Base-by-base conservation (phyloP, 2,888 invertebrate genomes). In the Matsumyia berberina region DNA sequence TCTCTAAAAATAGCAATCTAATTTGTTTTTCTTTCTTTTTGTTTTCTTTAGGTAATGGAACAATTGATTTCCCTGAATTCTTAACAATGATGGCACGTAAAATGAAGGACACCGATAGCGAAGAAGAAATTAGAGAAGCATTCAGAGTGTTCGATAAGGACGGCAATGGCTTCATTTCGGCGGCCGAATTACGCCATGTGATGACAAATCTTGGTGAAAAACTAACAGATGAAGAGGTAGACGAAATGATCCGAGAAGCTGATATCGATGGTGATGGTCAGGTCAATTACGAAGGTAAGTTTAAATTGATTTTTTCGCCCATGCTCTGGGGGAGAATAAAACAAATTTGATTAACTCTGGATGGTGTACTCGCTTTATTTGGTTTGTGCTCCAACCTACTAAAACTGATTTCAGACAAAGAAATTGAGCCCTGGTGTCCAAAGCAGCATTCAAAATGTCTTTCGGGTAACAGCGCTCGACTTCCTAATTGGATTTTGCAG, bases 21-120 rank as follows among this genome's bases (percentile, higher is more conserved):
- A 19, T 19, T 35, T 8, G 19, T 53, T 39, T 55, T 9, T 46
- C 44, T 24, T 17, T 49, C 29, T n/a, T 17, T 8, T 39, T 33
- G n/a, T 64, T 44, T n/a, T 6, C 15, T 35, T 33, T 92, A 99
- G 99, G 98, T 91, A 99, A 99, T 93, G 99, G 99, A 91, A 99
- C 99, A 92, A 99, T 99, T 93, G 99, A 99, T 94, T 99, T 99
- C 93, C 99, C 99, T 89, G 99, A 99, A 94, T 99, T 99, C 94
- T 95, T 99, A 91, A 99, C 99, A 92, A 99, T 99, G 99, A 99
- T 99, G 99, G 99, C 99, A 91, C 96, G 99, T 92, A 99, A 99
- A 95, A 99, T 99, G 98, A 99, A 99, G 93, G 99, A 99, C 94
- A 99, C 99, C 88, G 99, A 99, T 94, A 97, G 98, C 92, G 98